A percentile compares a stretch with the other conserved stretches of the same genome.
phyloP scores from a whole-genome alignment of 2,797 vertebrate species.

The Chrosomus eos region DNA sequence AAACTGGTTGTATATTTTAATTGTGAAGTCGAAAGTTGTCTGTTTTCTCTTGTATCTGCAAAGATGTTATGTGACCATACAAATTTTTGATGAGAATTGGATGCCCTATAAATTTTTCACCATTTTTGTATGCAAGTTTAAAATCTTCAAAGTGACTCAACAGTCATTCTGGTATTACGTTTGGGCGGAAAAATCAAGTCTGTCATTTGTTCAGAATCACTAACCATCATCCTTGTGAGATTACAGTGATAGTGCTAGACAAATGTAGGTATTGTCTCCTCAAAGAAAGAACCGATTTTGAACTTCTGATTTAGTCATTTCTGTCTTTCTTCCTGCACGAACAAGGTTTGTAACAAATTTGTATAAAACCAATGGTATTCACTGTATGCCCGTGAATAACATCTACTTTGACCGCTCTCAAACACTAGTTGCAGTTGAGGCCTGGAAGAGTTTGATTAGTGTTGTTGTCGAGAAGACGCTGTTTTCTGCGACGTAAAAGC shows the following conservation, averaged over 20 bases:
- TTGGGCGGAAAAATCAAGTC: not conserved
- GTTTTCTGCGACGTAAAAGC: not conserved
- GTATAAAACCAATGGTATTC: not conserved
- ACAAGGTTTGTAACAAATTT: not conserved
- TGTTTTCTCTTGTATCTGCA: not conserved
- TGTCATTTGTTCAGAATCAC: not conserved
- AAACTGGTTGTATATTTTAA: not conserved
- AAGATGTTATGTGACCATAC: conserved; percentile 23
- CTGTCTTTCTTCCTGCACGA: not conserved
- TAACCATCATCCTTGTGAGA: not conserved
- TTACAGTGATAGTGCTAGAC: not conserved
- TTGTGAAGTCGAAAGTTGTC: not conserved
- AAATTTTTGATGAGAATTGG: conserved; percentile 26
- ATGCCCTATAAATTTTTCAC: conserved; percentile 1
- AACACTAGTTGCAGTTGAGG: not conserved
- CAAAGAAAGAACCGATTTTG: not conserved
- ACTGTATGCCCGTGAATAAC: not conserved
- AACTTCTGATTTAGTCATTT: not conserved
- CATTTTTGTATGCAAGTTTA: conserved; percentile 21
- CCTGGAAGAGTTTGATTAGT: not conserved
- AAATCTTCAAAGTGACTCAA: conserved; percentile 16
- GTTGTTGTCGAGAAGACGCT: not conserved
- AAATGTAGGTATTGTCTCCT: not conserved
- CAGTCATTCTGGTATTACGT: not conserved
- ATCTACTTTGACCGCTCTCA: not conserved